A percentile compares a stretch with the other conserved stretches of the same genome.
Conservation (phyloP, 2,113 vertebrate genomes). For the Halcyon senegalensis region DNA sequence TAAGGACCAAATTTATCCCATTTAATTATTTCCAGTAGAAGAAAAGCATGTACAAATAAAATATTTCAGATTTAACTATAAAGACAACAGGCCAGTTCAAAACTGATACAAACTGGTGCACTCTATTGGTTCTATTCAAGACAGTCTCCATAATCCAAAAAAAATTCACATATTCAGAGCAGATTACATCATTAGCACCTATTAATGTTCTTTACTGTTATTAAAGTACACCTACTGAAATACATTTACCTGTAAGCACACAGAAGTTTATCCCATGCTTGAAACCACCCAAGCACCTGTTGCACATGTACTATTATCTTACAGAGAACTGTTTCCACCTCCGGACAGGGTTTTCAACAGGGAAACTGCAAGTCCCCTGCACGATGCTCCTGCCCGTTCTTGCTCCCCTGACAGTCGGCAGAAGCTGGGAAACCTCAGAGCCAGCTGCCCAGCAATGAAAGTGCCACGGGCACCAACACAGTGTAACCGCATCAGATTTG, state of each 20-base stretch:
- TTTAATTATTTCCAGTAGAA: neutral
- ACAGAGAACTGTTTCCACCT: neutral
- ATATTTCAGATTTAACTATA: neutral
- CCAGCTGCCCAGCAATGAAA: neutral
- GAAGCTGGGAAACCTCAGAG: neutral
- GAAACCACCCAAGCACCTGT: neutral
- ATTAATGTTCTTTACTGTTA: neutral
- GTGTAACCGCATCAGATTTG: neutral
- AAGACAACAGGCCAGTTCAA: neutral
- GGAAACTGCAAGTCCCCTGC: neutral
- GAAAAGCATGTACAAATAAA: neutral
- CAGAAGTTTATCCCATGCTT: rapidly evolving
- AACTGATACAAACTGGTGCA: neutral
- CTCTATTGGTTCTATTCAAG: neutral
- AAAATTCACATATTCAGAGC: neutral
- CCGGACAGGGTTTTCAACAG: neutral
- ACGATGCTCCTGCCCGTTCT: neutral
- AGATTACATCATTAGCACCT: neutral
- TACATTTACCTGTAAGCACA: rapidly evolving
- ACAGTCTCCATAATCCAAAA: neutral
- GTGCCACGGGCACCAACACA: neutral
- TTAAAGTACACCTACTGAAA: too few relatives aligned
- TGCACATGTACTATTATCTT: rapidly evolving
- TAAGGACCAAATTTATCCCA: neutral
- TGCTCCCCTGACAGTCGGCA: neutral